These are phyloP conservation scores for Masnerella sp. DNA, from an alignment of 2,888 invertebrate species.

Conservation along the genomic window DNA sequence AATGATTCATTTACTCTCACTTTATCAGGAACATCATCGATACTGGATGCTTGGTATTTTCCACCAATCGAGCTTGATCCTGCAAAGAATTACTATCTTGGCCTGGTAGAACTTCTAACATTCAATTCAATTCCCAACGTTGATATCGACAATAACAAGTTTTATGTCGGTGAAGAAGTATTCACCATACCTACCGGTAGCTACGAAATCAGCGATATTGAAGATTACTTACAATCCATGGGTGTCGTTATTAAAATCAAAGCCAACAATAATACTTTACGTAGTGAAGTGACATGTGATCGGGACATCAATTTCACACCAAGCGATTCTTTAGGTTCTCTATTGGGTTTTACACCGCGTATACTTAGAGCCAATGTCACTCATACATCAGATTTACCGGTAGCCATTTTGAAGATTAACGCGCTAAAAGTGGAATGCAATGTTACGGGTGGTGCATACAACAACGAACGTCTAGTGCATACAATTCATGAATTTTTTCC, in stretches of 20 bases:
- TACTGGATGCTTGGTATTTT: conserved; percentile 17
- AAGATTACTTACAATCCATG: conserved; percentile 52
- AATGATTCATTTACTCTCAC: conserved; percentile 58
- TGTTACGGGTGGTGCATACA: conserved; percentile 19
- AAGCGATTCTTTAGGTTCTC: conserved; percentile 44
- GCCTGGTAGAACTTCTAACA: conserved; percentile 67
- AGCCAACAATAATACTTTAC: conserved; percentile 48
- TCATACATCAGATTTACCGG: conserved; percentile 23
- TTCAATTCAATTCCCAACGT: conserved; percentile 71
- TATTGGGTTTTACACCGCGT: conserved; percentile 50
- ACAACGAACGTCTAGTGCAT: conserved; percentile 18
- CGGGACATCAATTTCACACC: conserved; percentile 50
- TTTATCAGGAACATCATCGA: conserved; percentile 13
- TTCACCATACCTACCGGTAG: conserved; percentile 66
- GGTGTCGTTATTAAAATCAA: conserved; percentile 2
- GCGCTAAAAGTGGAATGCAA: conserved; percentile 43
- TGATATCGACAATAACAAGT: conserved; percentile 68
- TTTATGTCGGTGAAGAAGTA: conserved; percentile 62
- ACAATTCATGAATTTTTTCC: conserved; percentile 36
- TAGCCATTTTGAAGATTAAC: conserved; percentile 42
- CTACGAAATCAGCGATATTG: conserved; percentile 70
- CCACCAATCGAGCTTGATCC: conserved; percentile 55
- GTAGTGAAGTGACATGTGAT: conserved; percentile 43
- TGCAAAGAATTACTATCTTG: conserved; percentile 65
- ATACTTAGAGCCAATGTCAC: conserved; percentile 33